These are phyloP conservation scores for Coreoperca whiteheadi DNA, from an alignment of 2,113 vertebrate genomes.

Conservation along the genomic window DNA sequence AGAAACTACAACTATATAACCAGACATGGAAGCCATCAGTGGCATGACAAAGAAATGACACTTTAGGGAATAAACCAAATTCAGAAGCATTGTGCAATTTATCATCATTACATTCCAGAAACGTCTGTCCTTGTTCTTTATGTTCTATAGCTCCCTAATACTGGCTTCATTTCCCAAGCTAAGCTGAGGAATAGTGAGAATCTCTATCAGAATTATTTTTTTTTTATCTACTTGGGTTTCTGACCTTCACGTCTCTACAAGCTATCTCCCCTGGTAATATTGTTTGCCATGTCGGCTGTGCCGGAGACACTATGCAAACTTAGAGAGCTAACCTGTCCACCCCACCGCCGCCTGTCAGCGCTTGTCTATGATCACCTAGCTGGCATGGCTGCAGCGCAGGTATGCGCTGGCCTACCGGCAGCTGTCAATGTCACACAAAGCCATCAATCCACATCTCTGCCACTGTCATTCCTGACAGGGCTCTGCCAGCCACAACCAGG, in stretches of 20 bases:
- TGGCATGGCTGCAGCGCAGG: slow-evolving; percentile 61
- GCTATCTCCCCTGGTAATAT: slow-evolving; percentile 62
- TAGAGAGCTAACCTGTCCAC: slow-evolving; percentile 67
- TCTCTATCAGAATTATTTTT: slow-evolving; percentile 47
- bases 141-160: slow-evolving; percentile 35
- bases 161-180: slow-evolving; percentile 51
- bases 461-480: slow-evolving; percentile 70
- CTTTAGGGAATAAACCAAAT: slow-evolving; percentile 43
- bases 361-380: slow-evolving; percentile 69
- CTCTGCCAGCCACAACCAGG: slow-evolving; percentile 59
- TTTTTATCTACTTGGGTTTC: slow-evolving; percentile 56
- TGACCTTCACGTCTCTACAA: slow-evolving; percentile 66
- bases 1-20: slow-evolving; percentile 46
- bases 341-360: slow-evolving; percentile 63
- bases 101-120: slow-evolving; percentile 53
- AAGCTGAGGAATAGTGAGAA: slow-evolving; percentile 49
- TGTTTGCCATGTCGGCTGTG: slow-evolving; percentile 65
- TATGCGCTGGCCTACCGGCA: slow-evolving; percentile 66
- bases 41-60: slow-evolving; percentile 34
- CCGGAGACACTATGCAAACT: slow-evolving; percentile 70
- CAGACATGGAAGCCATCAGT: slow-evolving; percentile 8
- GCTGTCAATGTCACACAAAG: slow-evolving; percentile 76
- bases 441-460: slow-evolving; percentile 75
- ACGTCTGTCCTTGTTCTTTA: slow-evolving; percentile 51
- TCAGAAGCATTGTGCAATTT: slow-evolving; percentile 18